phyloP scores from a whole-genome alignment of 2,797 vertebrate genomes.

The Luscinia megarhynchos region DNA sequence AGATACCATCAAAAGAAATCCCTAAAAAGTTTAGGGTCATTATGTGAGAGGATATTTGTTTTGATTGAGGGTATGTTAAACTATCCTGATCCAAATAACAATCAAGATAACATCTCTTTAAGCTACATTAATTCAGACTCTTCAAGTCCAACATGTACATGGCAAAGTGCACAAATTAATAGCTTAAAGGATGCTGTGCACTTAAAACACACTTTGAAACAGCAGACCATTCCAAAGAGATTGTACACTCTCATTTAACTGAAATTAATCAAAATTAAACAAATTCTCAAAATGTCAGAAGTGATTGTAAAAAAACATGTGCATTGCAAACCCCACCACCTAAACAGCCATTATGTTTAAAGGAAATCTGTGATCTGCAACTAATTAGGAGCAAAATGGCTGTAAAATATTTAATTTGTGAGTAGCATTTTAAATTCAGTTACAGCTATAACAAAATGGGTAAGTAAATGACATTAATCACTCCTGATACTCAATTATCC shows the following conservation, averaged over 20 bases:
- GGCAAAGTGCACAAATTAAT: conserved; percentile 11
- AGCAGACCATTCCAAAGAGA: not conserved
- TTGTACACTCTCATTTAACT: not conserved
- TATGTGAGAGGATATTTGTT: conserved; percentile 11
- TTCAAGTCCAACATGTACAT: not conserved
- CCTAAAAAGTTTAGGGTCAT: not conserved
- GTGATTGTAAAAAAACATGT: conserved; percentile 9
- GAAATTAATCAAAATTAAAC: conserved; percentile 47
- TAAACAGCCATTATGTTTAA: conserved; percentile 49
- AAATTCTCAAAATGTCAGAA: conserved; percentile 61
- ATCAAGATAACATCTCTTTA: conserved; percentile 41
- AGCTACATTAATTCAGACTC: conserved; percentile 44
- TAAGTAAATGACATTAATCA: conserved; percentile 71
- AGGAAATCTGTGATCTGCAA: conserved; percentile 74
- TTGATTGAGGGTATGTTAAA: conserved; percentile 29
- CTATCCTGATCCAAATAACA: conserved; percentile 19
- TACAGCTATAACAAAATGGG: conserved; percentile 64
- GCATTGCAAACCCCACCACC: conserved; percentile 26
- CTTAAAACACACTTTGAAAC: conserved; percentile 8
- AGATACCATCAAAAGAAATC: not conserved
- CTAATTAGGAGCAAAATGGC: conserved; percentile 73
- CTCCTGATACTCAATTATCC: conserved; percentile 70
- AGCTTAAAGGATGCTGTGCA: not conserved
- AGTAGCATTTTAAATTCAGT: conserved; percentile 69
- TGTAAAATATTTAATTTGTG: conserved; percentile 75